Evolutionary conservation across 2,113 vertebrate species (phyloP).

Genomic region (Aegithalos caudatus): DNA sequence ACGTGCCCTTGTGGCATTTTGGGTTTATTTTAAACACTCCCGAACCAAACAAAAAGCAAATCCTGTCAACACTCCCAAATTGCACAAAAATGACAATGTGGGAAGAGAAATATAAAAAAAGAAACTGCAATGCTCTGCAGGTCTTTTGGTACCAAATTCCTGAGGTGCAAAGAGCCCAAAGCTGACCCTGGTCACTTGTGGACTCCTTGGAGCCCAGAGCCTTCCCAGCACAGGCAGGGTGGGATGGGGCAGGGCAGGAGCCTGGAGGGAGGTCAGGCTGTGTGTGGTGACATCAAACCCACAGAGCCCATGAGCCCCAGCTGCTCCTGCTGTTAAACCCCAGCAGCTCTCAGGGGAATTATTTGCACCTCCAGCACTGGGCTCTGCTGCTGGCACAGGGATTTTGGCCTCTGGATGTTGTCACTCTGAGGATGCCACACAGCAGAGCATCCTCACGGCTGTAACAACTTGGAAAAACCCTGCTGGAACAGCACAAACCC

Average conservation of each 20-base stretch:
- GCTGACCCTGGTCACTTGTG: fast-evolving
- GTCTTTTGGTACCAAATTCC: background rate
- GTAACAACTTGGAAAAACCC: fast-evolving
- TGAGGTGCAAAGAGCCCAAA: fast-evolving
- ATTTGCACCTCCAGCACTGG: fast-evolving
- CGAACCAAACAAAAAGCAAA: background rate
- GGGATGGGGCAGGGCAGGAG: background rate
- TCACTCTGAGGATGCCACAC: fast-evolving
- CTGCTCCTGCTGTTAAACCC: fast-evolving
- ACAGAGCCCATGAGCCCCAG: fast-evolving
- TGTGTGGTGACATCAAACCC: background rate
- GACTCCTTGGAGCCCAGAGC: background rate
- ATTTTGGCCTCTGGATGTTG: fast-evolving
- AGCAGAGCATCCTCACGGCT: fast-evolving
- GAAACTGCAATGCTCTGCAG: fast-evolving
- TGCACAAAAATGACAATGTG: background rate
- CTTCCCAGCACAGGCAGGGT: fast-evolving
- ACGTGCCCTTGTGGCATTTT: fast-evolving
- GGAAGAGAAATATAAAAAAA: background rate
- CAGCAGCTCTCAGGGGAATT: fast-evolving
- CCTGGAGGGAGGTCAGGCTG: background rate
- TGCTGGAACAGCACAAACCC: too few species aligned
- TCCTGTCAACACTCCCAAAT: background rate
- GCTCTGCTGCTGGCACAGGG: background rate
- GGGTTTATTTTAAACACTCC: background rate